Evolutionary conservation across 1,140 invertebrate species (phyloP).

Genomic region (Lethrus apterus): DNA sequence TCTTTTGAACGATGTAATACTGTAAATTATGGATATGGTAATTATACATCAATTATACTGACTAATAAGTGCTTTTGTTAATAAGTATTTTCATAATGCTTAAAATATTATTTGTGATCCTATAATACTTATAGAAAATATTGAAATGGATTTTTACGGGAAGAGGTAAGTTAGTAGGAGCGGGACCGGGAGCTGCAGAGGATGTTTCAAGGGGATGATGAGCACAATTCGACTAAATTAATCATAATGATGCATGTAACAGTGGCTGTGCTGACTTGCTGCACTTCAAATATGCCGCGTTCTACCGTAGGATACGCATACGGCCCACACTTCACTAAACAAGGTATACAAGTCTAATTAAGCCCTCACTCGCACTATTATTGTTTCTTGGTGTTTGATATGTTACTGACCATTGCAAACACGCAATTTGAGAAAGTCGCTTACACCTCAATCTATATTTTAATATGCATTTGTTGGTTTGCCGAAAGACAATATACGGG

Average conservation of each 20-base stretch:
- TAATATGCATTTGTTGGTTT: no score
- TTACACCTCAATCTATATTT: no score
- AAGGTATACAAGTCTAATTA: slow-evolving; percentile 25
- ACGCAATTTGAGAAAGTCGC: slow-evolving; percentile 5
- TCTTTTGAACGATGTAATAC: no score
- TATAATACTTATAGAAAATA: no score
- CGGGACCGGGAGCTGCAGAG: neutral
- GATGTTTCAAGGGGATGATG: slow-evolving; percentile 16
- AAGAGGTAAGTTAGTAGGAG: slow-evolving; percentile 3
- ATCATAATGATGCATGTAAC: slow-evolving; percentile 28
- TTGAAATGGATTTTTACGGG: neutral
- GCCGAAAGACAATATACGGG: no score
- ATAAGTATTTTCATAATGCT: no score
- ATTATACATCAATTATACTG: no score
- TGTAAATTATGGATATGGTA: no score
- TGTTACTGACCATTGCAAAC: slow-evolving; percentile 14
- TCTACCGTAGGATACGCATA: slow-evolving; percentile 1
- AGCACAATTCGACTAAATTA: slow-evolving; percentile 23
- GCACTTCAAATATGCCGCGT: slow-evolving; percentile 21
- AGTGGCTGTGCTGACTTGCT: slow-evolving; percentile 24
- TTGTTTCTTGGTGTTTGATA: slow-evolving; percentile 18
- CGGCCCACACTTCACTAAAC: slow-evolving; percentile 19
- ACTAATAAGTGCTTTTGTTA: no score
- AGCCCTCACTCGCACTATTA: slow-evolving; percentile 16
- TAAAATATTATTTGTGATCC: no score